Evolutionary conservation across 2,113 vertebrate species (phyloP), one percentile per base, ranked within the genome.

Genomic region (Ranitomeya imitator): DNA sequence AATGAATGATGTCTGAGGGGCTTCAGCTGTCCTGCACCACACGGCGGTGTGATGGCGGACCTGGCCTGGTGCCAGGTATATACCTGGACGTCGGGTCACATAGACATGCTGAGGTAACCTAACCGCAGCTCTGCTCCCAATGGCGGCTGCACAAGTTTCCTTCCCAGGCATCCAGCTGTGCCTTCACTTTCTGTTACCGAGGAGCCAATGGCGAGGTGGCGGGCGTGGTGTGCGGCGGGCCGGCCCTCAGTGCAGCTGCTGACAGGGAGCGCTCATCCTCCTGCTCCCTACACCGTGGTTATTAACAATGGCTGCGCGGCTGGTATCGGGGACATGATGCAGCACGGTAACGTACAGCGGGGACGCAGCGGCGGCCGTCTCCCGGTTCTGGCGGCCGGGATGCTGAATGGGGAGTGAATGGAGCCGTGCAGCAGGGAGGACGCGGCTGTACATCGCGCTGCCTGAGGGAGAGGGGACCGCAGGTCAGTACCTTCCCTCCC

Each of bases 161-260:
- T 21, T n/a, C 23, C 26, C 79, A 45, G 37, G 5, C 81, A 83
- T 19, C 37, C 81, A 83, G 61, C 81, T 83, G 61, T 83, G 81
- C 18, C 45, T 51, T 83, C 37, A 83, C 57, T 16, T 45, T 83
- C 31, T 82, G 10, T 63, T 65, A 81, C 19, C 12, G 15, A 16
- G 37, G 37, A 83, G 81, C 81, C 80, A 83, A 83, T 83, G 60
- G 59, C 59, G 15, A 19, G 45, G 61, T 14, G 81, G 81, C 19
- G 81, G 81, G 81, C 81, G 61, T 67, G 81, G 61, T 51, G 6
- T 15, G 12, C 61, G 45, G 18, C 81, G 19, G 81, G 37, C 81
- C 18, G 81, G 6, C 61, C 51, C 61, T 83, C 12, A 52, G 63
- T 83, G 81, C 81, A 83, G 81, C 81, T 52, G 61, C 81, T 83